Conservation (phyloP, 2,113 vertebrate species). For the Potamarius usumacintae region DNA sequence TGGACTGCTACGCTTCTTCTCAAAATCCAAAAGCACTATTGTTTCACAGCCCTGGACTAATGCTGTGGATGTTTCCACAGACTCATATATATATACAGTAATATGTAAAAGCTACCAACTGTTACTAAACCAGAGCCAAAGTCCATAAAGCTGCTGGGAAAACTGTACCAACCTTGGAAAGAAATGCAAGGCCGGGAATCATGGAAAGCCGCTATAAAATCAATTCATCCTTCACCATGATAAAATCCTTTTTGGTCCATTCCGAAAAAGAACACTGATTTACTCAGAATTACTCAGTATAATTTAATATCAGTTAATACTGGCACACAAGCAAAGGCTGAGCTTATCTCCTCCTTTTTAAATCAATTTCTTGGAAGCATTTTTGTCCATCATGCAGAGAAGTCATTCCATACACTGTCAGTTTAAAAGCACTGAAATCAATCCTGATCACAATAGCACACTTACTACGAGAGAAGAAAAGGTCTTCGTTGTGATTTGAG, state of each 20-base stretch:
- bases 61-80: slow-evolving; percentile 26
- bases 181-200: neutral
- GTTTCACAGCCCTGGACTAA: slow-evolving; percentile 25
- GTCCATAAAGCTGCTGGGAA: slow-evolving; percentile 11
- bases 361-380: slow-evolving; percentile 2
- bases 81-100: slow-evolving; percentile 41
- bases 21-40: slow-evolving; percentile 20
- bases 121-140: slow-evolving; percentile 4
- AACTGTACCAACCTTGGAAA: neutral
- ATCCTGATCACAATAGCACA: neutral
- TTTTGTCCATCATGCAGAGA: neutral
- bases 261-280: neutral
- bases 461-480: neutral
- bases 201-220: slow-evolving; percentile 9
- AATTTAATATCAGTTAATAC: neutral
- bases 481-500: neutral
- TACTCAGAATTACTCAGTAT: neutral
- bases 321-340: neutral
- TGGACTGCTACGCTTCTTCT: slow-evolving; percentile 34
- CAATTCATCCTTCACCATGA: neutral
- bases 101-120: slow-evolving; percentile 25
- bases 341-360: neutral
- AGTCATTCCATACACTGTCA: neutral
- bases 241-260: neutral
- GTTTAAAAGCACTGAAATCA: neutral